Evolutionary conservation across 2,888 invertebrate species (phyloP).

Genomic region (Lasioglossum malachurum): DNA sequence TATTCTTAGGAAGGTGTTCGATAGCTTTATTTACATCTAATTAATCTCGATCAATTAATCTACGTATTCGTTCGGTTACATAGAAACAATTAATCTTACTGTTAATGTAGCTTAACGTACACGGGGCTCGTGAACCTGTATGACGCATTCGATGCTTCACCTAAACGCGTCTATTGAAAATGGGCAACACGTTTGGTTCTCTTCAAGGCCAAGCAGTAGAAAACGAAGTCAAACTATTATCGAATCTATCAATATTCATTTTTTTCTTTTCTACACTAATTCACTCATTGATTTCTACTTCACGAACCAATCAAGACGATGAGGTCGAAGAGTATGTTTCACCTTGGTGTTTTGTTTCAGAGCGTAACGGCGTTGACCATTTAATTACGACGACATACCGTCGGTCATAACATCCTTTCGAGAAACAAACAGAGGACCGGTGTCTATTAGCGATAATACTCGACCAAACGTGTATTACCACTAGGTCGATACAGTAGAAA

Average conservation of each 20-base stretch:
- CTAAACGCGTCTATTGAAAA: neutral
- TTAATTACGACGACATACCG: neutral
- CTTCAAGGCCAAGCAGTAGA: neutral
- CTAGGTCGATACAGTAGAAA: constrained; percentile 66
- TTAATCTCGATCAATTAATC: neutral
- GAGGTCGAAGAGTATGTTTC: too few relatives aligned
- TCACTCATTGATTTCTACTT: neutral
- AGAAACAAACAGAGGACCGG: constrained; percentile 39
- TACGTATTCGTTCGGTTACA: neutral
- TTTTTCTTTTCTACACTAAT: neutral
- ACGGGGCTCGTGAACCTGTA: neutral
- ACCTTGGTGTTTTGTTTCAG: too few relatives aligned
- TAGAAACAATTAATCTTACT: too few relatives aligned
- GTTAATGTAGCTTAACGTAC: neutral
- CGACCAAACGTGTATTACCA: constrained; percentile 81
- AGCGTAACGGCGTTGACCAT: neutral
- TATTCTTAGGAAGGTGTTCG: neutral
- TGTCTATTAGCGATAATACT: constrained; percentile 78
- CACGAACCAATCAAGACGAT: neutral
- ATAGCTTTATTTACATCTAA: neutral
- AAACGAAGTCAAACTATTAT: neutral
- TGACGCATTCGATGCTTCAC: neutral
- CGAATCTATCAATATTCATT: neutral
- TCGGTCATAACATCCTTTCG: constrained; percentile 11
- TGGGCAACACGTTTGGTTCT: neutral